Conservation (phyloP, 2,888 invertebrate species). For the Diaperis boleti region DNA sequence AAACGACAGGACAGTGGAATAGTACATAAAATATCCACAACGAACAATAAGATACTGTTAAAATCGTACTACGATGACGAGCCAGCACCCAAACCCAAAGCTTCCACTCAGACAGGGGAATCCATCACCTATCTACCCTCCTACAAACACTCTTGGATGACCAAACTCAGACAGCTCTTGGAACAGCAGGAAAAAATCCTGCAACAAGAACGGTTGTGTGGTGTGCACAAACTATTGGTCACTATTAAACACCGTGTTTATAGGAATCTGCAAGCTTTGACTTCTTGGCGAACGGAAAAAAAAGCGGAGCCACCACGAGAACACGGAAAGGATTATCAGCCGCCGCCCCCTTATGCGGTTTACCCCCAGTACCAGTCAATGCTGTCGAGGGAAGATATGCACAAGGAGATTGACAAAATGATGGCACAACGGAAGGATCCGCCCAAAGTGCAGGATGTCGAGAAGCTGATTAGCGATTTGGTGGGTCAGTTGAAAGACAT, state of each 20-base stretch:
- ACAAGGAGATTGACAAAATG: conserved; percentile 53
- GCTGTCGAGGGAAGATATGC: conserved; percentile 64
- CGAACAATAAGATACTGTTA: conserved; percentile 62
- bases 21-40: conserved; percentile 56
- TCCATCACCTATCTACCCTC: conserved; percentile 54
- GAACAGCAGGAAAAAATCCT: conserved; percentile 70
- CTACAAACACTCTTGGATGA: conserved; percentile 69
- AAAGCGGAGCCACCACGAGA: conserved; percentile 51
- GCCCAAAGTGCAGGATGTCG: conserved; percentile 65
- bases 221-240: conserved; percentile 28
- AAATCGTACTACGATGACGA: conserved; percentile 64
- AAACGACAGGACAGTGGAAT: conserved; percentile 50
- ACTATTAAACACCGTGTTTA: conserved; percentile 38
- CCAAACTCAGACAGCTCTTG: conserved; percentile 71
- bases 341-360: conserved; percentile 69
- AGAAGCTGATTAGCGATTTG: conserved; percentile 63
- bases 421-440: conserved; percentile 48
- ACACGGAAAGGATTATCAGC: conserved; percentile 14
- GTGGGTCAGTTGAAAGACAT: conserved; percentile 61
- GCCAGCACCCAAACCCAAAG: conserved; percentile 4
- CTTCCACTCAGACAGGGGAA: conserved; percentile 7
- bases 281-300: conserved; percentile 68
- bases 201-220: conserved; percentile 71
- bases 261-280: conserved; percentile 67
- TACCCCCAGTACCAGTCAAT: conserved; percentile 70